Base-by-base conservation (phyloP, 2,797 vertebrate genomes). In the Salmo trutta region DNA sequence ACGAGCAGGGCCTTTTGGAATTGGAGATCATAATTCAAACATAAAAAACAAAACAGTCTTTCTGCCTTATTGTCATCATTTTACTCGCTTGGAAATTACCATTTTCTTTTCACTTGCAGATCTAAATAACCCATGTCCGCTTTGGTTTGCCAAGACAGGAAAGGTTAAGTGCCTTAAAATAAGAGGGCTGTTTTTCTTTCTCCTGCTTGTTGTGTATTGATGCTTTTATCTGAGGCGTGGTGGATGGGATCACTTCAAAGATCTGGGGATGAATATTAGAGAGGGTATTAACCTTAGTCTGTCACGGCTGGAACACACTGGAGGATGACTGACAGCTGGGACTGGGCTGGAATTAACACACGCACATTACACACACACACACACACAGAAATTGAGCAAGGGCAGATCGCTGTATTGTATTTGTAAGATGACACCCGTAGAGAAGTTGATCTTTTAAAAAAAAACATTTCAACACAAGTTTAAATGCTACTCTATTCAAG, bases 101-200 rank as follows among this genome's bases (percentile, higher is more conserved):
- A 65, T 75, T 29, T 72, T 66, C 19, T 66, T 64, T 80, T 75
- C 62, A 73, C 41, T 65, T 73, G 72, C 75, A 31, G 70, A 77
- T 80, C 33, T 17, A 19, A 47, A 53, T 24, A 21, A 29, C 21
- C 36, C 7, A 2, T 33, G 52, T 47, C 31, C n/a, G 12, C 24
- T 72, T 56, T 62, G 6, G 21, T 59, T 14, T 56, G 59, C 67
- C 12, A 27, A 59, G 31, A 53, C 41, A 41, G 67, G 74, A 79
- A 82, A 82, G 81, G 77, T 82, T 77, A 74, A 68, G 81, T 67
- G 54, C 24, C 31, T 56, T 12, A 36, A 71, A 54, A 24, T n/a
- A 3, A 14, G 59, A 16, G 15, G 16, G 52, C 6, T 41, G 24
- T 54, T 66, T 59, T 67, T 56, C 31, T 33, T 54, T n/a, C 52